Evolutionary conservation across 2,797 vertebrate genomes (phyloP), one percentile per base, ranked within the genome.

Genomic region (Phoxinus dragarum): DNA sequence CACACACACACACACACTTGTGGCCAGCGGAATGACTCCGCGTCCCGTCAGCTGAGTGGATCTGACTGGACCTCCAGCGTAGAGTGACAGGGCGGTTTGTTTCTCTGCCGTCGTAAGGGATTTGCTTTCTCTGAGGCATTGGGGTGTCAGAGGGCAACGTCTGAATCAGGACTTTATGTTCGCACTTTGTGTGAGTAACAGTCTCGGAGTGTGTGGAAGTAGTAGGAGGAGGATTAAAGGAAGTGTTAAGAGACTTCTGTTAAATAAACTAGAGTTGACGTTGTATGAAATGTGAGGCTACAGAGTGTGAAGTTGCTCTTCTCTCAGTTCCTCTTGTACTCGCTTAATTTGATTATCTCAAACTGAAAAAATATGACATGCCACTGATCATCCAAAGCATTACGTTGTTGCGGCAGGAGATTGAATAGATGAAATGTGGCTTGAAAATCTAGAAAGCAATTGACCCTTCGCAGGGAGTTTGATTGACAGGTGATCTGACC

Each of bases 1-100:
- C 49, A 52, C 49, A 52, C 14, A 52, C 49, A 52, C 82, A 81
- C 71, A 74, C 68, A 54, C 19, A 52, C 40, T 49, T 66, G 59
- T 73, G 14, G 66, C 36, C 64, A 49, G 66, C 0, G 14, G 44
- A 72, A 81, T 88, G 81, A 86, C 71, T 86, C 87, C 73, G 72
- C 42, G 5, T 64, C 49, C 81, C 49, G 77, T 42, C 59, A 44
- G 11, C 64, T 40, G 66, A 82, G 52, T 75, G 44, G 7, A 74
- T 52, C 67, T 68, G 52, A 68, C 52, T 38, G 36, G 40, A 44
- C 23, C 36, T 36, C 76, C 72, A 54, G 67, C 4, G 31, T 14
- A 40, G 38, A 80, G 75, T 83, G 86, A 74, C 75, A 85, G 42
- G 14, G 52, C 78, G 77, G 82, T 87, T 87, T 75, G 69, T 80